Evolutionary conservation across 1,140 invertebrate species (phyloP).

Genomic region (Andrena cerasifolii): DNA sequence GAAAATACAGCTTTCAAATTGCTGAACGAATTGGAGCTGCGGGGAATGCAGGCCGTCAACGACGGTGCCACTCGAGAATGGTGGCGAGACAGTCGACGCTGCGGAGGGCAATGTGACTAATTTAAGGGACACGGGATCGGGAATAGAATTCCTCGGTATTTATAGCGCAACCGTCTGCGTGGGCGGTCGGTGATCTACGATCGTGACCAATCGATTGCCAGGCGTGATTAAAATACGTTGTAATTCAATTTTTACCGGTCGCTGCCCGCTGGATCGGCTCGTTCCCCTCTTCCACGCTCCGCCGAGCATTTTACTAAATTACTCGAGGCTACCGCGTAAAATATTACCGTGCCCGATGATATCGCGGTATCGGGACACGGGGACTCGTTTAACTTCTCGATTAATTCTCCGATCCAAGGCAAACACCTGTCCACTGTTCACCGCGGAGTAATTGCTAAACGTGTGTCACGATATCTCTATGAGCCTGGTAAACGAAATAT

Average conservation of each 20-base stretch:
- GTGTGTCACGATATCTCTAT: background rate
- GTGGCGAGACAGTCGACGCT: too few relatives aligned
- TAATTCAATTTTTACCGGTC: conserved; percentile 73
- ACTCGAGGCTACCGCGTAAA: conserved; percentile 19
- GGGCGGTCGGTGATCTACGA: conserved; percentile 67
- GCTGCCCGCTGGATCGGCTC: conserved; percentile 14
- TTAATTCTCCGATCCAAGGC: background rate
- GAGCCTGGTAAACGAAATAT: background rate
- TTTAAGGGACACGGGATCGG: conserved; percentile 1
- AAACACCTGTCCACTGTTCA: background rate
- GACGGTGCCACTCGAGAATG: too few relatives aligned
- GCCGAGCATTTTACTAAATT: conserved; percentile 50
- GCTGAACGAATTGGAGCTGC: too few relatives aligned
- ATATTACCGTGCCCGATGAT: background rate
- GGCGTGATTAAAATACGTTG: conserved; percentile 73
- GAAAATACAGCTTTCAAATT: too few relatives aligned
- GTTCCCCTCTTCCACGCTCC: conserved; percentile 40
- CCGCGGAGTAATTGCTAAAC: background rate
- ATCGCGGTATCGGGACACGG: background rate
- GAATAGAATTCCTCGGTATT: conserved; percentile 34
- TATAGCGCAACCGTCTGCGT: conserved; percentile 54
- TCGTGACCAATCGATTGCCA: conserved; percentile 74
- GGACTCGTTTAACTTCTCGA: background rate
- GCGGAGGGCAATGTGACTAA: conserved; percentile 15
- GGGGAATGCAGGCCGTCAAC: too few relatives aligned